Base-by-base conservation (phyloP, 30 jellyfish, hydroid and myxozoan species). In the Nemopilema nomurai region DNA sequence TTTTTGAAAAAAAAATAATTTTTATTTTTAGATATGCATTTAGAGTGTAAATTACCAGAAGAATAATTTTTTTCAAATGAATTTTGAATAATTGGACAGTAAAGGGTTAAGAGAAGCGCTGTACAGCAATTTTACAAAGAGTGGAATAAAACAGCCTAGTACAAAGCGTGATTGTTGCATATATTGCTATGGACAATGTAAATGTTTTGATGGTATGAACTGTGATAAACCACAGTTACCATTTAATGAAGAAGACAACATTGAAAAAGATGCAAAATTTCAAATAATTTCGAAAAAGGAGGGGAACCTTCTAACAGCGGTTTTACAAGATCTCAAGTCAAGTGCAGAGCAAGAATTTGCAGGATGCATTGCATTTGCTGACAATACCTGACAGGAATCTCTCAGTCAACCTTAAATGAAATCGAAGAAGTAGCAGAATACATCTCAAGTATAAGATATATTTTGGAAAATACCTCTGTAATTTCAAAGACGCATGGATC, bases 91-190 rank as follows among this genome's bases (percentile, higher is more conserved):
- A 41, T 41, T 41, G 57, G 57, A 41, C 57, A 41, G 57, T 41
- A 73, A 18, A 25, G 83, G 83, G 83, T 41, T 41, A 13, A 41
- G 57, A 41, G 6, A 41, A 41, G 57, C 57, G 6, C 57, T 41
- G 57, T 41, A 41, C 57, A 41, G 57, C 57, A 41, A 41, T 41
- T 41, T 41, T 41, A 41, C 57, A 41, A 41, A 41, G 57, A 41
- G 57, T 41, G 57, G 57, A 41, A 41, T 41, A 41, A 41, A 41
- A 41, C 57, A 41, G 57, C 57, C 57, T 41, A 41, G 13, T 41
- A 41, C 57, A 41, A 41, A 41, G 57, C 57, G 13, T 41, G 57
- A 13, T 41, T 41, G 13, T 41, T 41, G 57, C 57, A 41, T 41
- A 41, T 41, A 41, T 41, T 41, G 57, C 57, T 41, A 41, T 41